These are phyloP conservation scores for Larimichthys polyactis DNA, from an alignment of 2,113 vertebrate species.

Conservation along the genomic window DNA sequence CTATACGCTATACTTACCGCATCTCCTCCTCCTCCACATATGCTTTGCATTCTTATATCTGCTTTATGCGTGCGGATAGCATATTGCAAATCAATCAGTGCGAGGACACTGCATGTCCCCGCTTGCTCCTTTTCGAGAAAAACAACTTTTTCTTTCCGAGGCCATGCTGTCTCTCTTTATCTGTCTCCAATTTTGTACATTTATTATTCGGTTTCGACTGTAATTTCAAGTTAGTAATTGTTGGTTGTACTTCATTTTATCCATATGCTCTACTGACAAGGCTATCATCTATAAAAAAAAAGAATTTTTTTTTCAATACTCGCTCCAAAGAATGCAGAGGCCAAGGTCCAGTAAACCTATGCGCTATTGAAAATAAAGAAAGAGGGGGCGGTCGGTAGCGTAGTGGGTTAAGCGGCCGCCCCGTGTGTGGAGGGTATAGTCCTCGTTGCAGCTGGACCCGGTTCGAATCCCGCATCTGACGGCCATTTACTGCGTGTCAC, in stretches of 20 bases:
- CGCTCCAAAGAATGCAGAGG: constrained; percentile 2
- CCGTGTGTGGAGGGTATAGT: no score
- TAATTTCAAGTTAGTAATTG: not conserved
- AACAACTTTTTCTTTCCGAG: not conserved
- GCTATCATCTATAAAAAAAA: not conserved
- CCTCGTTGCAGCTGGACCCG: no score
- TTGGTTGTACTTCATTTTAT: not conserved
- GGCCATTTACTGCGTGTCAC: no score
- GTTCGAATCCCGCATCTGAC: no score
- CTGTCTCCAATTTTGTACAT: not conserved
- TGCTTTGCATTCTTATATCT: not conserved
- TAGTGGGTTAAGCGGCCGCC: no score
- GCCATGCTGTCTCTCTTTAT: not conserved
- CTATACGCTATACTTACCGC: not conserved
- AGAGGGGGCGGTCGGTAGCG: no score
- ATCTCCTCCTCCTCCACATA: not conserved
- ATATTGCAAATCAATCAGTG: constrained; percentile 52
- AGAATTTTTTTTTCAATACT: not conserved
- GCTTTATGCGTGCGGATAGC: not conserved
- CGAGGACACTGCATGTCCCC: constrained; percentile 28
- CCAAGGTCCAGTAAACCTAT: not conserved
- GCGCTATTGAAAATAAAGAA: not conserved
- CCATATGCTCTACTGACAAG: not conserved
- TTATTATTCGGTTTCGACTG: not conserved
- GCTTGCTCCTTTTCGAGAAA: constrained; percentile 34